Evolutionary conservation across 2,113 vertebrate genomes (phyloP), one percentile per base, ranked within the genome.

Genomic region (Columba janthina): DNA sequence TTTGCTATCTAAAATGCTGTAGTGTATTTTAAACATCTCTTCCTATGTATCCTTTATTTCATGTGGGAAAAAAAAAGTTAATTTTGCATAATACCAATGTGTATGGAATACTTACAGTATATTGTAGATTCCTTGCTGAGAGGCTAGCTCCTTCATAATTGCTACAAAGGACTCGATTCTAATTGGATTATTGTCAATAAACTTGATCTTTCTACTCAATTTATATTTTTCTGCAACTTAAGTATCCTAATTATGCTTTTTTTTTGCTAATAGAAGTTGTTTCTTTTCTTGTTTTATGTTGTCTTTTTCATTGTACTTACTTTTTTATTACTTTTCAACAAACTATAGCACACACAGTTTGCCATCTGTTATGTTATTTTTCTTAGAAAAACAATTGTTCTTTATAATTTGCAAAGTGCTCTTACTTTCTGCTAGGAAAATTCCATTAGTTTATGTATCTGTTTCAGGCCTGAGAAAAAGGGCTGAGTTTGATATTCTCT

Each of bases 321-420:
- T 40, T 89, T 95, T 96, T 94, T 86, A 89, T 81, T 90, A 74
- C 79, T 88, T 96, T 86, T 86, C 42, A 89, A 84, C 57, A 91
- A 91, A 90, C 22, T 80, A 21, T 29, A 88, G 60, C 7, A n/a
- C 31, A 69, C 22, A 74, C 28, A 96, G 11, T 90, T 94, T 95
- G 38, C 88, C 90, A 94, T 94, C 88, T 96, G 85, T 64, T 96
- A 50, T 14, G 10, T 42, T 67, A 88, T 69, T 83, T 94, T 90
- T 60, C 48, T 90, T 92, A 14, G 16, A 86, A 80, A 96, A 93
- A 48, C 20, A 85, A 11, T 80, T 88, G 88, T 95, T 88, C 69
- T 77, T 94, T 71, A 38, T 21, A 64, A 38, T 67, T 74, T 86
- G 10, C 6, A 65, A 84, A 88, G 32, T 67, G 22, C 7, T 83